These are phyloP conservation scores for Heliornis fulica DNA, from an alignment of 2,113 vertebrate species.

Conservation along the genomic window DNA sequence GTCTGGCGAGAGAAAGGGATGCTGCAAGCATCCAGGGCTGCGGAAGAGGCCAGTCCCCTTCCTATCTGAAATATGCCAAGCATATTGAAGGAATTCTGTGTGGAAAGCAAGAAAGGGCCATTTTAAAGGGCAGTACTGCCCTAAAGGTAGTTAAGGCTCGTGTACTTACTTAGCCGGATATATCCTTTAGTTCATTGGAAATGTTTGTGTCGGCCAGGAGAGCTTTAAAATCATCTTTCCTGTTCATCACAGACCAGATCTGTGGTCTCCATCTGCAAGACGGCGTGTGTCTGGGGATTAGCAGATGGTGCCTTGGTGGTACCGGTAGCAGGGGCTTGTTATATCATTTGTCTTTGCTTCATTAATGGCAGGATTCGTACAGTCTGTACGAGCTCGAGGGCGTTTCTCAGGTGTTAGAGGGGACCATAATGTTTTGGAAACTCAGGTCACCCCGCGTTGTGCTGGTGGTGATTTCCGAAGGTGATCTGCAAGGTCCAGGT, in stretches of 20 bases:
- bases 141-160: background rate
- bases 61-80: background rate
- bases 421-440: background rate
- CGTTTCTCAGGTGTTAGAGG: background rate
- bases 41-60: background rate
- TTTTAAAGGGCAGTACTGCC: background rate
- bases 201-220: background rate
- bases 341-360: background rate
- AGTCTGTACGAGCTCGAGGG: background rate
- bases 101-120: background rate
- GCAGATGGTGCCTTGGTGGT: background rate
- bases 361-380: background rate
- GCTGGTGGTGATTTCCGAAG: background rate
- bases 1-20: background rate
- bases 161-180: background rate
- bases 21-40: fast-evolving
- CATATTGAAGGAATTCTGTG: background rate
- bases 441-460: background rate
- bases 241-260: background rate
- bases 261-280: background rate
- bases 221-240: background rate
- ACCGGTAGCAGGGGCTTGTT: background rate
- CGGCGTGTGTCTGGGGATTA: background rate
- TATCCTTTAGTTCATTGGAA: background rate
- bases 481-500: background rate